These are phyloP conservation scores for Oryzias javanicus DNA, from an alignment of 2,113 vertebrate genomes.

Conservation along the genomic window DNA sequence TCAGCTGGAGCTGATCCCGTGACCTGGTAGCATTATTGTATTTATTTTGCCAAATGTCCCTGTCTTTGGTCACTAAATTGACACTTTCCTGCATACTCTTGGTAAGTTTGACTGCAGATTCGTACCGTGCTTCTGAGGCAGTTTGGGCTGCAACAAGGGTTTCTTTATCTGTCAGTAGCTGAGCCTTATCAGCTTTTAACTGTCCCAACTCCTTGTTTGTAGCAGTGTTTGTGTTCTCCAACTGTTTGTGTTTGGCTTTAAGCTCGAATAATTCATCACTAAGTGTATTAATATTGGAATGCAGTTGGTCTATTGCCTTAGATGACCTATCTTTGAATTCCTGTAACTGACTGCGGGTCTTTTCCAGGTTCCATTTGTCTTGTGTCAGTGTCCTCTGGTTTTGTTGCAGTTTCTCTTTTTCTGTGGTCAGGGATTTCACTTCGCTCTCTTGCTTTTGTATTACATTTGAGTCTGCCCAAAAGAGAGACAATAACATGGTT, in stretches of 20 bases:
- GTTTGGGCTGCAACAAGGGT: constrained; percentile 3
- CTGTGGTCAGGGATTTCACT: not conserved
- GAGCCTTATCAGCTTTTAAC: constrained; percentile 7
- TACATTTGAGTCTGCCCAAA: constrained; percentile 34
- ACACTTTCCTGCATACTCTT: constrained; percentile 12
- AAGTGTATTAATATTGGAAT: constrained; percentile 19
- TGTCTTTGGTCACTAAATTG: constrained; percentile 19
- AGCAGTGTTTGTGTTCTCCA: constrained; percentile 21
- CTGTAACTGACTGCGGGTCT: not conserved
- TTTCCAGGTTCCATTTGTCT: constrained; percentile 4
- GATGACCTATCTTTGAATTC: fast-evolving
- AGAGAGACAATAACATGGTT: not conserved
- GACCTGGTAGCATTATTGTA: constrained; percentile 41
- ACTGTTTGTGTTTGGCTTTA: constrained; percentile 1
- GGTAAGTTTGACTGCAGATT: constrained; percentile 7
- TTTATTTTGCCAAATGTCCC: constrained; percentile 53
- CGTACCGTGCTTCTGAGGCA: not conserved
- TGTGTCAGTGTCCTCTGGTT: constrained; percentile 3
- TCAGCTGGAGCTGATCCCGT: constrained; percentile 39
- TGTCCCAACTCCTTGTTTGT: constrained; percentile 14
- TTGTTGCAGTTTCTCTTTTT: constrained; percentile 30
- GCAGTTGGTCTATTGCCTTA: fast-evolving
- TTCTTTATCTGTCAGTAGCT: constrained; percentile 5
- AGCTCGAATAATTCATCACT: not conserved
- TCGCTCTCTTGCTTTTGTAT: constrained; percentile 8